These are phyloP conservation scores for Takifugu ocellatus DNA, from an alignment of 2,797 vertebrate genomes.

Conservation along the genomic window DNA sequence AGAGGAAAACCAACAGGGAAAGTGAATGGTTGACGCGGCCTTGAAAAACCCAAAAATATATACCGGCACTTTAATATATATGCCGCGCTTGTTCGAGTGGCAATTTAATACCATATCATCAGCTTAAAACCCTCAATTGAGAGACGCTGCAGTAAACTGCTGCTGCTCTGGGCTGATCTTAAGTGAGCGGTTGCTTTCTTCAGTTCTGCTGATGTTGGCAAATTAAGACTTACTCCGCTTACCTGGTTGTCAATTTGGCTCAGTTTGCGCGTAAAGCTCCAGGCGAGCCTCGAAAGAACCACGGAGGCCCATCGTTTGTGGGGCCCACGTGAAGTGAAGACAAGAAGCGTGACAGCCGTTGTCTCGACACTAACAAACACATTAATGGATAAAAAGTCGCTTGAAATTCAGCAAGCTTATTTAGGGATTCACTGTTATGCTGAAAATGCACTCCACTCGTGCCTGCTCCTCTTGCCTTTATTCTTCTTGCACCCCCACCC, in stretches of 20 bases:
- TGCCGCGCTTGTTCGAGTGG: no score
- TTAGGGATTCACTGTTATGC: constrained; percentile 38
- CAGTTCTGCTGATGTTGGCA: constrained; percentile 52
- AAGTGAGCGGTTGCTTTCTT: constrained; percentile 20
- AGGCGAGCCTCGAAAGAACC: constrained; percentile 20
- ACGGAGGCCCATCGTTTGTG: constrained; percentile 6
- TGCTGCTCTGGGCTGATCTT: constrained; percentile 10
- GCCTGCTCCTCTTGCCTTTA: constrained; percentile 32
- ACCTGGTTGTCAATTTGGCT: constrained; percentile 30
- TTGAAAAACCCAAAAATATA: no score
- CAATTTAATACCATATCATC: no score
- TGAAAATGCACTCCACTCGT: constrained; percentile 53
- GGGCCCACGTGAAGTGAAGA: no score
- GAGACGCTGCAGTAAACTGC: neutral
- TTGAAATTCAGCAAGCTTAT: constrained; percentile 17
- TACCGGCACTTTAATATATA: no score
- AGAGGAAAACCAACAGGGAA: constrained; percentile 21
- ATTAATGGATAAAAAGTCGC: neutral
- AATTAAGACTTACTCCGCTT: constrained; percentile 39
- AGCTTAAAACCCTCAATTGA: no score
- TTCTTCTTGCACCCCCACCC: constrained; percentile 29
- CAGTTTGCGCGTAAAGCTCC: constrained; percentile 36
- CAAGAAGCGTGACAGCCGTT: no score
- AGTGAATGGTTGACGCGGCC: constrained; percentile 6
- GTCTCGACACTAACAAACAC: no score